phyloP scores from a whole-genome alignment of 2,797 vertebrate species.

The Sparidentex hasta region DNA sequence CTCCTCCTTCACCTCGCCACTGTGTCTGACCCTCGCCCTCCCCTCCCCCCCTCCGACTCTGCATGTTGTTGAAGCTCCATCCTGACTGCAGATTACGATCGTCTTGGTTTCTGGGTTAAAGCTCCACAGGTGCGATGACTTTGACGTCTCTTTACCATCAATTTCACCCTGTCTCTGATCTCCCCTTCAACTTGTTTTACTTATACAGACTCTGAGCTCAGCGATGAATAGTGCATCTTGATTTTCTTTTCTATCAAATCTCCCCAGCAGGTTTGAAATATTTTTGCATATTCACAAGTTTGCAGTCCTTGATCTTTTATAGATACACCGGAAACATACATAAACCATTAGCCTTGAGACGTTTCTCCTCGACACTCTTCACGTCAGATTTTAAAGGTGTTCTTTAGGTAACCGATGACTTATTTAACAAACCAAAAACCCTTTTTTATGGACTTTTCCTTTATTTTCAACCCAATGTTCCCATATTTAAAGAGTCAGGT shows the following conservation, averaged over 20 bases:
- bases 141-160: conserved; percentile 23
- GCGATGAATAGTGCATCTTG: conserved; percentile 6
- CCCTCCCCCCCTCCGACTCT: not conserved
- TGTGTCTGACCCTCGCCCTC: conserved; percentile 32
- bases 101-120: conserved; percentile 53
- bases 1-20: conserved; percentile 10
- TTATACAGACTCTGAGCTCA: conserved; percentile 19
- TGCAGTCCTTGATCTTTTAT: not conserved
- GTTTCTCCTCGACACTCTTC: not conserved
- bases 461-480: not conserved
- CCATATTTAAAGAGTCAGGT: not conserved
- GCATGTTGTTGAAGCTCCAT: conserved; percentile 40
- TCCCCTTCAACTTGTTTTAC: not conserved
- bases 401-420: not conserved
- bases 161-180: conserved; percentile 3
- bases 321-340: not conserved
- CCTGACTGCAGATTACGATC: conserved; percentile 33
- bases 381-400: conserved; percentile 7
- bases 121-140: conserved; percentile 47
- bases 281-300: not conserved
- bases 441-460: not conserved
- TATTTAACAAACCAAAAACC: not conserved
- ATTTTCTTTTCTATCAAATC: conserved; percentile 10
- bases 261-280: not conserved
- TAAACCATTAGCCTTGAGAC: not conserved